Percentiles rank a stretch among this genome's conserved stretches.
Evolutionary conservation across 2,797 vertebrate genomes (phyloP).

Genomic region (Neosilurus hyrtlii): DNA sequence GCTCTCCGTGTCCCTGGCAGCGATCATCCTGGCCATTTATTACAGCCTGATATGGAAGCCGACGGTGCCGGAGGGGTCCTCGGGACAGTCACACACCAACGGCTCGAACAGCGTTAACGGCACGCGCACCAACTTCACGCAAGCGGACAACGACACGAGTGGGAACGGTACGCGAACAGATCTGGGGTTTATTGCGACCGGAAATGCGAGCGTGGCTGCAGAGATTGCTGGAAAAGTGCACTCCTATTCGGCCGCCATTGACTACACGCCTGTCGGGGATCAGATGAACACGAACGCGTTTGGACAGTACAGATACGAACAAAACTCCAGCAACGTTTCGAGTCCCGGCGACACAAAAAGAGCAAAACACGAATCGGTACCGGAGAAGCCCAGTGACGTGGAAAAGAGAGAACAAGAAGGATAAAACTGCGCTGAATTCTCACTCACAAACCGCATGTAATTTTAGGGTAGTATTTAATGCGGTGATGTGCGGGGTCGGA

Average conservation of each 20-base stretch:
- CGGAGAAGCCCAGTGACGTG: background rate
- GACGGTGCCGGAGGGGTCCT: constrained; percentile 59
- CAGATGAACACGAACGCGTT: background rate
- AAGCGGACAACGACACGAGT: constrained; percentile 63
- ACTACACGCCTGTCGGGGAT: background rate
- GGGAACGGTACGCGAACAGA: constrained; percentile 66
- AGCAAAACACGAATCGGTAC: background rate
- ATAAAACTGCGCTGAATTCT: background rate
- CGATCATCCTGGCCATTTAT: constrained; percentile 96
- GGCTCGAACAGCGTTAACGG: constrained; percentile 60
- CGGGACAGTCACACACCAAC: constrained; percentile 51
- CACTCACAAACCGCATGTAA: background rate
- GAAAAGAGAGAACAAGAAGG: constrained; percentile 6
- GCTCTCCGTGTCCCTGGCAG: constrained; percentile 94
- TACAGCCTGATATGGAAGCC: constrained; percentile 98
- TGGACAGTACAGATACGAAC: constrained; percentile 2
- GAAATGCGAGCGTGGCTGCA: background rate
- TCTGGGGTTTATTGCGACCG: constrained; percentile 53
- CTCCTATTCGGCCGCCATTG: background rate
- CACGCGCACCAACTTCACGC: constrained; percentile 70
- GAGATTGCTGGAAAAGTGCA: background rate
- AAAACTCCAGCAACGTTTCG: background rate
- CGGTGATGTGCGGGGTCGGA: background rate
- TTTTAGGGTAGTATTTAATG: background rate
- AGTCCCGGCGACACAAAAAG: constrained; percentile 2